Evolutionary conservation across 2,888 invertebrate species (phyloP), one percentile per base, ranked within the genome.

Genomic region (Carterocephalus palaemon): DNA sequence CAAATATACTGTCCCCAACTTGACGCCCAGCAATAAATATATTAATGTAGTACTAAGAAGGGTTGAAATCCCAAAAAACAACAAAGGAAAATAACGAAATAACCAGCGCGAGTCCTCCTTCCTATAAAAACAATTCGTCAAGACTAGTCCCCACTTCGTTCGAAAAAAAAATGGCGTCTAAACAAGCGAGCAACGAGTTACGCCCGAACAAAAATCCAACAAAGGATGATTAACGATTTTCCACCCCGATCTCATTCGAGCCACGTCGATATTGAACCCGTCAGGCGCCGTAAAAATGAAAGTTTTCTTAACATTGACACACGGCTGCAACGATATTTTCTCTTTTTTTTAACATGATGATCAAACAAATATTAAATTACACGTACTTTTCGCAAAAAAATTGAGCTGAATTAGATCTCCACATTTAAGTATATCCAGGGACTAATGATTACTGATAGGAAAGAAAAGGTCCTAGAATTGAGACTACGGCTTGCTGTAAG

Each of bases 181-280:
- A 85, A 83, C 82, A 85, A 81, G 76, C 83, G 77, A 77, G 81
- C 80, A 85, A 84, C 83, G 81, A 86, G 84, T 86, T 85, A 86
- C 82, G 72, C 78, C 72, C 79, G 83, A 81, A 83, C 85, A 84
- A 83, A 85, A 86, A 84, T 85, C 82, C 80, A 83, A 85, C 84
- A 86, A 85, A 83, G 82, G 67, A 86, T 86, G 86, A 86, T 85
- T 86, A 86, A 86, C 86, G 85, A 81, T 84, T 83, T 82, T 79
- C 76, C 67, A 74, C 75, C 79, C 71, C 73, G 67, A 74, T 76
- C 82, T 85, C 82, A 85, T 85, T 85, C 84, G 82, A 81, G 79
- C 75, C 73, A 70, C 79, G 81, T 76, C 84, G 83, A 84, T 86
- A 86, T 86, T 86, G 85, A 85, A 85, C 84, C 82, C 82, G 80